phyloP scores from a whole-genome alignment of 2,113 vertebrate species.

The Macquaria australasica region DNA sequence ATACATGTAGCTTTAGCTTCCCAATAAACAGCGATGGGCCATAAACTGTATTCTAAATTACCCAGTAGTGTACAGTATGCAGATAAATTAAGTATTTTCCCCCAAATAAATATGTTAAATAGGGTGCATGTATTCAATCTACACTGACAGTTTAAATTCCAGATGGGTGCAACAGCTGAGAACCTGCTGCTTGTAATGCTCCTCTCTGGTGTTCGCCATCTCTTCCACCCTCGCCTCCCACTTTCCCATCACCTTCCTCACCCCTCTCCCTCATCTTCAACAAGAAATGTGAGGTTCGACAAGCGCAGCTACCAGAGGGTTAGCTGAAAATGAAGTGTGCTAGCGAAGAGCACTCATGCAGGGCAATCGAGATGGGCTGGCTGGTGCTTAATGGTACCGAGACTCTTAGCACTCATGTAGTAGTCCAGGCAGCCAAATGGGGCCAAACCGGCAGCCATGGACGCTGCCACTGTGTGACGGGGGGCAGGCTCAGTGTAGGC shows the following conservation, averaged over 20 bases:
- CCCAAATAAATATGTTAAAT: background rate
- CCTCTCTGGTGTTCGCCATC: constrained; percentile 21
- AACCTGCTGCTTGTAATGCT: constrained; percentile 14
- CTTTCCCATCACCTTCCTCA: constrained; percentile 54
- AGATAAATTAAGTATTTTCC: constrained; percentile 12
- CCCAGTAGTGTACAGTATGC: background rate
- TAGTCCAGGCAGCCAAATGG: constrained; percentile 52
- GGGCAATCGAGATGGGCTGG: constrained; percentile 55
- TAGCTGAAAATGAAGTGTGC: constrained; percentile 71
- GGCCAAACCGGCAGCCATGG: constrained; percentile 51
- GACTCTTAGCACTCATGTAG: constrained; percentile 57
- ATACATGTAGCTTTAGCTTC: background rate
- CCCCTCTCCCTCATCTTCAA: constrained; percentile 57
- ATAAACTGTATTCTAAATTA: background rate
- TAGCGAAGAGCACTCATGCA: constrained; percentile 66
- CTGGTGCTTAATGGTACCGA: constrained; percentile 65
- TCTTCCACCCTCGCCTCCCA: constrained; percentile 43
- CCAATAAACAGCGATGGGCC: constrained; percentile 6
- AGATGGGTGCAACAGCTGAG: constrained; percentile 38
- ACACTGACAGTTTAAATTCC: constrained; percentile 10
- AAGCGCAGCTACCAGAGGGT: constrained; percentile 66
- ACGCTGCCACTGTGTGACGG: background rate
- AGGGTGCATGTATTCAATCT: constrained; percentile 13
- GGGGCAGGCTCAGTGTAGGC: constrained; percentile 10
- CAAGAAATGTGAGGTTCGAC: constrained; percentile 66